phyloP scores from a whole-genome alignment of 2,888 invertebrate species.

The Pterobdella sp. region DNA sequence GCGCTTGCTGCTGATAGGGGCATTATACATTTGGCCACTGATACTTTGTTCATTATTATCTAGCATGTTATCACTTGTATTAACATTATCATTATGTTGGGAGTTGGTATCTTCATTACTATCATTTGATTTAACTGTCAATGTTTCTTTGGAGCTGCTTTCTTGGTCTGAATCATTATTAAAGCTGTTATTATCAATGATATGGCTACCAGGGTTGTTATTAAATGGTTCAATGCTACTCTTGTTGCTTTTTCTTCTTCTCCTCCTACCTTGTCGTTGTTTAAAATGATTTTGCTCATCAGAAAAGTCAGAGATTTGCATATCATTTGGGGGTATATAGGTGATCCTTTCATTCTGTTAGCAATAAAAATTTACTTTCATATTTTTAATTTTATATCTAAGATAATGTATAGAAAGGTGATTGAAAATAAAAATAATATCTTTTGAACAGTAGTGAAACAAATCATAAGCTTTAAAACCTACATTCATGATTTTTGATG shows the following conservation, averaged over 20 bases:
- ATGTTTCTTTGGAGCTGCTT: conserved; percentile 16
- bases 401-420: neutral
- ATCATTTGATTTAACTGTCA: conserved; percentile 1
- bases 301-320: neutral
- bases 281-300: neutral
- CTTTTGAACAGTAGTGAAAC: too few species aligned
- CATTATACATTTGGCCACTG: neutral
- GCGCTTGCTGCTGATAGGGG: neutral
- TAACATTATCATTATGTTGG: neutral
- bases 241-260: neutral
- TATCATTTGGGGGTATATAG: neutral
- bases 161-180: neutral
- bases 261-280: neutral
- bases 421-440: neutral
- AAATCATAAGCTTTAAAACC: too few species aligned
- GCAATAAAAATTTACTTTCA: neutral
- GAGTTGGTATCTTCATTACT: conserved; percentile 9
- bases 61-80: neutral
- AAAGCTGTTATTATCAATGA: neutral
- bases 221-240: neutral
- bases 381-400: neutral
- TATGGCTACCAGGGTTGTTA: neutral
- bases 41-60: neutral
- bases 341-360: conserved; percentile 1
- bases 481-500: neutral